phyloP scores from a whole-genome alignment of 2,888 invertebrate species.

The Spilosoma lubricipeda region DNA sequence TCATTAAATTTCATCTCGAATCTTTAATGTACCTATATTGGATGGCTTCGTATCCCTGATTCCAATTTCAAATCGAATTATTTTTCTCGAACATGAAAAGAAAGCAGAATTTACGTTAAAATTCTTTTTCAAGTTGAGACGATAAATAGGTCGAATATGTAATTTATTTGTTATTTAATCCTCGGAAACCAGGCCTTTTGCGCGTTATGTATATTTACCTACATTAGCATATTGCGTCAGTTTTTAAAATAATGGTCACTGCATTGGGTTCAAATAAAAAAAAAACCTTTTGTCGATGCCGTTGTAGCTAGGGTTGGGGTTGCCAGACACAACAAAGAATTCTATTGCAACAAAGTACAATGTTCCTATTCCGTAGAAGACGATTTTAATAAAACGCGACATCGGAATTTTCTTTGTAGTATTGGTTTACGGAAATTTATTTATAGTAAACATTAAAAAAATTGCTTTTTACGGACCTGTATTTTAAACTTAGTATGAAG shows the following conservation, averaged over 20 bases:
- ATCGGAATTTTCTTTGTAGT: neutral
- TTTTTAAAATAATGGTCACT: neutral
- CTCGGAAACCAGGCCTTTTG: neutral
- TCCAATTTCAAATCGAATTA: constrained; percentile 6
- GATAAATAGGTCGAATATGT: neutral
- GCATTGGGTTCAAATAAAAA: neutral
- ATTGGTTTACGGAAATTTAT: neutral
- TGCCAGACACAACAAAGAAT: neutral
- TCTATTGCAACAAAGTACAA: neutral
- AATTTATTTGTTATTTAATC: constrained; percentile 1
- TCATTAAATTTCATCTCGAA: neutral
- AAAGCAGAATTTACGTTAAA: no score
- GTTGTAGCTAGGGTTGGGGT: neutral
- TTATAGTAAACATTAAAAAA: neutral
- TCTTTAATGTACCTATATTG: neutral
- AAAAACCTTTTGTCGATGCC: neutral
- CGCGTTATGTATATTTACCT: neutral
- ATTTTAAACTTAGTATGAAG: neutral
- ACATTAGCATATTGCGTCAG: neutral
- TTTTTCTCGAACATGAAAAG: neutral
- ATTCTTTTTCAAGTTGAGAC: constrained; percentile 5
- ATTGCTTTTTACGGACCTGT: neutral
- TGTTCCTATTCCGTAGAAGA: neutral
- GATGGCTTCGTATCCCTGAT: constrained; percentile 1
- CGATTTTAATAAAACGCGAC: neutral